Base-by-base conservation (phyloP, 2,797 vertebrate species). In the Sebastes aleutianus region DNA sequence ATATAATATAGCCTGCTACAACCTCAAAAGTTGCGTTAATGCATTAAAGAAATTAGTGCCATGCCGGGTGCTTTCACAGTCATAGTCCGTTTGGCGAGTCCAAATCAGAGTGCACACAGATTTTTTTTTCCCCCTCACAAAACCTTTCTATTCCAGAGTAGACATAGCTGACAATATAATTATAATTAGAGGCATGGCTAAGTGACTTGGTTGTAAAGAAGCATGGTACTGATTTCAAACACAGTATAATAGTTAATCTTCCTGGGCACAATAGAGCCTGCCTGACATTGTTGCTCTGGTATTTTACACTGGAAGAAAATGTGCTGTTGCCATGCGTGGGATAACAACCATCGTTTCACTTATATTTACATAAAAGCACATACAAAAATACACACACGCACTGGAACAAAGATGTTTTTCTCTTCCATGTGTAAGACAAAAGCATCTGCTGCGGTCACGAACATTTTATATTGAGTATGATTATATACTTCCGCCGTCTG, bases 221-320 rank as follows among this genome's bases (percentile, higher is more conserved):
- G 64, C 67, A 59, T 13, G 5, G 24, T 31, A 18, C 63, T 85
- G 78, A 87, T 88, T 86, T 82, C 76, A 83, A 85, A 83, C 62
- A 57, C 62, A 71, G 36, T 9, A 74, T 71, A 70, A 71, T 83
- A 39, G 77, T 69, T 85, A 62, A 81, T 78, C 74, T 74, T 59
- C 27, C 50, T 61, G 34, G 58, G 62, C 54, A 78, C 71, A 72
- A 66, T 31, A 22, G 57, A 29, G 50, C 8, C 65, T 26, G 54
- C 6, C 32, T 70, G 64, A 76, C 64, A 64, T 77, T 72, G 65
- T 77, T 80, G 67, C 62, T 68, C 26, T 57, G 53, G 36, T 22
- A 78, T 72, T 58, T 70, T 67, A 70, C 20, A 50, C 53, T 13
- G 32, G 59, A 31, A 75, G 29, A 63, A 68, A 79, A 58, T 43